Base-by-base conservation (phyloP, 2,113 vertebrate species). In the Amblyopsis rosae region DNA sequence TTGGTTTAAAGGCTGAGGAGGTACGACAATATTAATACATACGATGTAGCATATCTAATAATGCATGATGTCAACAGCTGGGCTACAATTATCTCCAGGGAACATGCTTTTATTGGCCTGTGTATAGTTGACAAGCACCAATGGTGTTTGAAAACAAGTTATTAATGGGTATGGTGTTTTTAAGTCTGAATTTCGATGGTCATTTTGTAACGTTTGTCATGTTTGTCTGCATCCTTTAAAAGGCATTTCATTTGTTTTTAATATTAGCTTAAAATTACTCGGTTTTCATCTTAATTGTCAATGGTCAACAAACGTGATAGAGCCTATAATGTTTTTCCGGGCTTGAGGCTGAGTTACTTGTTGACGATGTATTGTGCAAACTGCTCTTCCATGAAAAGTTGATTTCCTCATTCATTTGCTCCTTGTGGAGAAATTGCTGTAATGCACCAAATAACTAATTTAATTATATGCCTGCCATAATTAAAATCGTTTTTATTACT, bases 1-100 rank as follows among this genome's bases (percentile, higher is more conserved):
- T 79, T 12, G 86, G 86, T 80, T 49, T 91, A 70, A 83, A 80
- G 82, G 77, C 84, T 67, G 84, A 82, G 60, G 86, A 86, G 90
- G 90, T 91, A 60, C 61, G 9, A 48, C 53, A 46, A 35, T 62
- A 62, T 46, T 12, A 48, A 33, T 19, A 33, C 49, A 69, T 65
- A n/a, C 59, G 12, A 49, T 57, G 9, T 48, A 26, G 26, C 26
- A 26, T 26, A 16, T 62, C 12, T 65, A 26, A 73, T 46, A 57
- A n/a, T 35, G n/a, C 64, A 47, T 60, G 73, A 76, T 84, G 79
- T 75, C 77, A 86, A 72, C 88, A 88, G 81, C 85, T 87, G 86
- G 76, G 61, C 80, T 82, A 19, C 16, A 61, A 53, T 60, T 62
- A 26, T 73, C 81, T 75, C 77, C 83, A 70, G 76, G 80, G 72